A percentile compares a stretch with the other conserved stretches of the same genome.
Conservation (phyloP, 2,113 vertebrate genomes). For the Origma solitaria region DNA sequence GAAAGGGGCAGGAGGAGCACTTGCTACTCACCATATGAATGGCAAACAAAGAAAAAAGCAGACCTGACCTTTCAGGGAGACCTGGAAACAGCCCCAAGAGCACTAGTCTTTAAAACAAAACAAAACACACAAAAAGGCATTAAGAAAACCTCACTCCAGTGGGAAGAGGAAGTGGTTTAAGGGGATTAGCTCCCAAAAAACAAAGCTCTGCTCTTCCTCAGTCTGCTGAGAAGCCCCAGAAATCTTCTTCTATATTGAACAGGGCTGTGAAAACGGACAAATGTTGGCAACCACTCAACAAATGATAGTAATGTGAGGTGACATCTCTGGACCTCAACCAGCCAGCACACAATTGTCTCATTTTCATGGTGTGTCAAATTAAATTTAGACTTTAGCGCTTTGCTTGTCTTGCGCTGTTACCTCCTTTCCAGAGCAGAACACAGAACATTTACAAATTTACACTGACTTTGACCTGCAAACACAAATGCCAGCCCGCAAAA, state of each 20-base stretch:
- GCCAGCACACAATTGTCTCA: slow-evolving; percentile 26
- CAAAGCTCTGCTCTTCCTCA: background rate
- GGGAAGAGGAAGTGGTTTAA: slow-evolving; percentile 38
- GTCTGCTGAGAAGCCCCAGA: background rate
- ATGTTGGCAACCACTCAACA: slow-evolving; percentile 9
- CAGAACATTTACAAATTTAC: background rate
- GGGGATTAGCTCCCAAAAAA: slow-evolving; percentile 1
- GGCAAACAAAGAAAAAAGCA: background rate
- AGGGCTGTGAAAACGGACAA: slow-evolving; percentile 11
- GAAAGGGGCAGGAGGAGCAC: background rate
- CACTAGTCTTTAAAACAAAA: background rate
- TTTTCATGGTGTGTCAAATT: slow-evolving; percentile 46
- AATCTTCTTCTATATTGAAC: background rate
- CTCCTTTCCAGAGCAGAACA: background rate
- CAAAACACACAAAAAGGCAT: slow-evolving; percentile 29
- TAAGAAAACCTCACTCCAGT: slow-evolving; percentile 19
- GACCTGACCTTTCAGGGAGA: slow-evolving; percentile 33
- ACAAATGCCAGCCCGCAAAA: background rate
- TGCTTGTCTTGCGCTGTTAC: background rate
- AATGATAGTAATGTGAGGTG: slow-evolving; percentile 34
- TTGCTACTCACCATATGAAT: slow-evolving; percentile 17
- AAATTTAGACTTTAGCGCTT: slow-evolving; percentile 20
- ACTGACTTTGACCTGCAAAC: slow-evolving; percentile 28
- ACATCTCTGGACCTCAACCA: slow-evolving; percentile 17
- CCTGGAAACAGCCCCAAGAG: background rate